phyloP scores from a whole-genome alignment of 2,113 vertebrate species.

The Machaerirhynchus nigripectus region DNA sequence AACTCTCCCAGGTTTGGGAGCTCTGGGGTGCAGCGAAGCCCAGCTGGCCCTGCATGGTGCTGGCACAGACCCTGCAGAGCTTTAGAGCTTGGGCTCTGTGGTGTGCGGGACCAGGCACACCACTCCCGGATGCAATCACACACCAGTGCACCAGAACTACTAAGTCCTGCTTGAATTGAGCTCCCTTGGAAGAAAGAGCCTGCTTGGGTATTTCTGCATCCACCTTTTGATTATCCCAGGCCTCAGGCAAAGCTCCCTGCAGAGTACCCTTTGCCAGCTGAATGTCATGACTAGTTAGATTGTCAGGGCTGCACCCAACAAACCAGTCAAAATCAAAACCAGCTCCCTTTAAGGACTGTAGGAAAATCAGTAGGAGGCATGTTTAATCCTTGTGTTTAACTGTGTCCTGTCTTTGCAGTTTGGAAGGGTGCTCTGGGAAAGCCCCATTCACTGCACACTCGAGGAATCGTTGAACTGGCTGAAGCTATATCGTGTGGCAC shows the following conservation, averaged over 20 bases:
- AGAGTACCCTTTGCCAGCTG: not conserved
- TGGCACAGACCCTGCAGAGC: not conserved
- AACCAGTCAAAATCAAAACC: not conserved
- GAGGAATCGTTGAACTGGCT: conserved; percentile 82
- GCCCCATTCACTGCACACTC: conserved; percentile 69
- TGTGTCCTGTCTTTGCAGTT: conserved; percentile 58
- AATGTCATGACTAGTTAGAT: not conserved
- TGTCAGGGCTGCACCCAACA: not conserved
- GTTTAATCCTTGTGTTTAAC: not conserved
- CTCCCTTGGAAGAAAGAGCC: not conserved
- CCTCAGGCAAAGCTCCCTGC: not conserved
- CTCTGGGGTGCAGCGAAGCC: not conserved
- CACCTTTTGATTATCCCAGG: not conserved
- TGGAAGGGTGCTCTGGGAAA: conserved; percentile 44
- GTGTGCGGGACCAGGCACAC: not conserved
- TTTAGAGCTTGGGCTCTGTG: accelerated
- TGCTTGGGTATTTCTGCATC: not conserved
- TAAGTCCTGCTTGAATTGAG: not conserved
- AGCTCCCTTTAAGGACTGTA: not conserved
- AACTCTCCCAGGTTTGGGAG: not conserved
- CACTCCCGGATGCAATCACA: not conserved
- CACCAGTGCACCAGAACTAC: not conserved
- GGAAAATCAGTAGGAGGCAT: not conserved
- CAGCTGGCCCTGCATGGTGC: not conserved
- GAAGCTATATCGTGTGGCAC: conserved; percentile 83